Evolutionary conservation across 2,797 vertebrate species (phyloP).

Genomic region (Nothura maculosa): DNA sequence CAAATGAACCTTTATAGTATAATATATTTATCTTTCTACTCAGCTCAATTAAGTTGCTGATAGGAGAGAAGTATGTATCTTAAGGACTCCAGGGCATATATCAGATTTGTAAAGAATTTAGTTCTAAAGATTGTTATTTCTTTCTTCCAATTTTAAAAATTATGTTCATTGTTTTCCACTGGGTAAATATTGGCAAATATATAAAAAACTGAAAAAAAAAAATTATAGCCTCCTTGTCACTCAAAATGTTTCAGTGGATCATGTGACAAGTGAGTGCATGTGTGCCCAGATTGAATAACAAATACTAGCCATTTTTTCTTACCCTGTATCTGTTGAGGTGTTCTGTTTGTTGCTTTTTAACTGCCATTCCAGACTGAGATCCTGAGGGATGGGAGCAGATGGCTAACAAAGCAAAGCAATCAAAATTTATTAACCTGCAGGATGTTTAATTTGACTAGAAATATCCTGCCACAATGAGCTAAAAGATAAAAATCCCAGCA

Average conservation of each 20-base stretch:
- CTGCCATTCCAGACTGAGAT: neutral
- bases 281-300: neutral
- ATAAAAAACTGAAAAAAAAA: neutral
- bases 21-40: neutral
- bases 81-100: neutral
- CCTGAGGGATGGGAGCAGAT: constrained; percentile 8
- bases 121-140: neutral
- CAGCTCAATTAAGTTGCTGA: neutral
- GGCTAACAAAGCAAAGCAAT: neutral
- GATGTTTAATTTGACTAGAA: neutral
- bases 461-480: neutral
- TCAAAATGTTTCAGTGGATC: neutral
- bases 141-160: neutral
- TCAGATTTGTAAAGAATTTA: neutral
- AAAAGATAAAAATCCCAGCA: neutral
- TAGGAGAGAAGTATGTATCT: neutral
- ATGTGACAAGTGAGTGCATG: neutral
- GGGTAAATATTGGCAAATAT: neutral
- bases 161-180: neutral
- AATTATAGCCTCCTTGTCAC: neutral
- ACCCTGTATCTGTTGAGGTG: neutral
- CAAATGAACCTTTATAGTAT: neutral
- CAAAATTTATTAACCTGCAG: constrained; percentile 28
- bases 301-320: neutral
- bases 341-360: neutral